These are phyloP conservation scores for Gallinago media DNA, from an alignment of 2,113 vertebrate species.

Conservation along the genomic window DNA sequence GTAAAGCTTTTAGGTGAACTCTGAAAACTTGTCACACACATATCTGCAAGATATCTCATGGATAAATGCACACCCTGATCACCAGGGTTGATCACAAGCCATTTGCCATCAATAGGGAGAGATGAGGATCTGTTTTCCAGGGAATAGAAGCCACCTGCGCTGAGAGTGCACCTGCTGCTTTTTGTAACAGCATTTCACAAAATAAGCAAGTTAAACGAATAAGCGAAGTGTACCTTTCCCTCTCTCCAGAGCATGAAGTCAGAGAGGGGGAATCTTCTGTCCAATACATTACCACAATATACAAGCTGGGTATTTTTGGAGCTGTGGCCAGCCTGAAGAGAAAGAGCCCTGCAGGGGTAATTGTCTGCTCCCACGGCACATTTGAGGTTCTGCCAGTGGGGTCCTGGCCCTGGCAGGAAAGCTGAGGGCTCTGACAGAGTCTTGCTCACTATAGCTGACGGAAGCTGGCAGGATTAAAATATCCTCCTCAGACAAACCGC, in stretches of 20 bases:
- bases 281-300: not conserved
- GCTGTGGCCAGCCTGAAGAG: not conserved
- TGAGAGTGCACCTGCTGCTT: not conserved
- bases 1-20: not conserved
- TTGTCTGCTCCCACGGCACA: not conserved
- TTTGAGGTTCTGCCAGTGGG: not conserved
- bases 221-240: not conserved
- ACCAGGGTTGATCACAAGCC: not conserved
- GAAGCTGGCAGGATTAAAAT: not conserved
- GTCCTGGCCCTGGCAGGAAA: not conserved
- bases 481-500: not conserved
- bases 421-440: not conserved
- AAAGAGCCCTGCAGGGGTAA: not conserved
- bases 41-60: accelerated
- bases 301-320: not conserved
- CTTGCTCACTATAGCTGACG: not conserved
- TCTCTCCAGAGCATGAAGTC: not conserved
- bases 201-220: not conserved
- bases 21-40: not conserved
- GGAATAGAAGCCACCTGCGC: not conserved
- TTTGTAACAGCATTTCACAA: not conserved
- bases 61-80: not conserved
- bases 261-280: not conserved
- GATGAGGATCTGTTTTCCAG: not conserved
- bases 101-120: not conserved